These are phyloP conservation scores for Brachionus paranguensis DNA, from an alignment of 1,140 invertebrate species.

Conservation along the genomic window DNA sequence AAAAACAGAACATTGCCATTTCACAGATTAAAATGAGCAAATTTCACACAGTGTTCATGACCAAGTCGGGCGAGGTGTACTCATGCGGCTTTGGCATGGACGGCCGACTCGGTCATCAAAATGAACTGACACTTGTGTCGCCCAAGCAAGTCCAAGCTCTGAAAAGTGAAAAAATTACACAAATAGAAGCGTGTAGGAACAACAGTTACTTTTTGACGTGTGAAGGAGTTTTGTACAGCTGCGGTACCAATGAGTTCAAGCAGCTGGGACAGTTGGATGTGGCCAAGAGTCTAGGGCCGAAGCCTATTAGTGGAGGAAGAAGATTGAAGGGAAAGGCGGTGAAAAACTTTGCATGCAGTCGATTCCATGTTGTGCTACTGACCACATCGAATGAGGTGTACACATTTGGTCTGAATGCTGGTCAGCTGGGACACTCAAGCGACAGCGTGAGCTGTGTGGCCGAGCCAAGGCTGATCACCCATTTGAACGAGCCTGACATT, in stretches of 20 bases:
- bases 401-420: conserved; percentile 68
- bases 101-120: conserved; percentile 63
- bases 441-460: background rate
- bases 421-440: conserved; percentile 62
- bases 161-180: conserved; percentile 45
- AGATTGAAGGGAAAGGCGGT: conserved; percentile 48
- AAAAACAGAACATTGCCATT: background rate
- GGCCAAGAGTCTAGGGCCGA: conserved; percentile 58
- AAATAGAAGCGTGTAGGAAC: conserved; percentile 59
- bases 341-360: conserved; percentile 60
- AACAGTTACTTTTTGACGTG: conserved; percentile 64
- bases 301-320: conserved; percentile 47
- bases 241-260: conserved; percentile 65
- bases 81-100: conserved; percentile 66
- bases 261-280: conserved; percentile 61
- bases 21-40: conserved; percentile 13
- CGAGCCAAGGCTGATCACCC: conserved; percentile 51
- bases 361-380: conserved; percentile 67
- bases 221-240: conserved; percentile 63
- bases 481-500: conserved; percentile 51
- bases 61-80: background rate
- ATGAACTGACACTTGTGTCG: conserved; percentile 59
- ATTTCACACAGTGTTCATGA: conserved; percentile 23
- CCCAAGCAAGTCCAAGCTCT: conserved; percentile 59
- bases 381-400: conserved; percentile 58